These are phyloP conservation scores for Drepana arcuata DNA, from an alignment of 1,140 invertebrate genomes.

Conservation along the genomic window DNA sequence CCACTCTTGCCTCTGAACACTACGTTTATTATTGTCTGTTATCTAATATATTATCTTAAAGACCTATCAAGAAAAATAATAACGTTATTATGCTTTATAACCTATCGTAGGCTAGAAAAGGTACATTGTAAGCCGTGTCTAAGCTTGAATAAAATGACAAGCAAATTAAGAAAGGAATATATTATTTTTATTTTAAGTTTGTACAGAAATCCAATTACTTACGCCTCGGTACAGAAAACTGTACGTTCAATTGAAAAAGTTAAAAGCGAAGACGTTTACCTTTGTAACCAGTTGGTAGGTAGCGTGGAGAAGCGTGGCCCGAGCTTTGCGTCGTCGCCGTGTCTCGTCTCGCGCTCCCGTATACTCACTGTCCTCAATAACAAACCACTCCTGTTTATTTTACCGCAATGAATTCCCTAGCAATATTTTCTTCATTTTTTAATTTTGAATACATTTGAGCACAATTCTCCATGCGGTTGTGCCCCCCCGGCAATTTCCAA, in stretches of 20 bases:
- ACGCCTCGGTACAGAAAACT: background rate
- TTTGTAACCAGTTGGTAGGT: constrained; percentile 1
- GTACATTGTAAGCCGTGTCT: too few species aligned
- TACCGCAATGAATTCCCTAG: constrained; percentile 65
- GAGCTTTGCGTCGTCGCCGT: background rate
- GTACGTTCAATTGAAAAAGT: background rate
- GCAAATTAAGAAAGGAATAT: too few species aligned
- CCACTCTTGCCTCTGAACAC: too few species aligned
- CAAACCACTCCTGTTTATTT: constrained; percentile 64
- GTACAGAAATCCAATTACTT: too few species aligned
- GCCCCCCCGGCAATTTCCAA: constrained; percentile 69
- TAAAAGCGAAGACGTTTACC: background rate
- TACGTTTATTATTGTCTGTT: too few species aligned
- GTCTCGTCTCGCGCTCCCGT: background rate
- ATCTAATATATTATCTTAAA: too few species aligned
- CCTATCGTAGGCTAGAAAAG: too few species aligned
- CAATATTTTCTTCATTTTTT: constrained; percentile 66
- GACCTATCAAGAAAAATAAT: too few species aligned
- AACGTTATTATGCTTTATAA: too few species aligned
- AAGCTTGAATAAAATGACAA: too few species aligned
- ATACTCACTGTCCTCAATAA: constrained; percentile 27
- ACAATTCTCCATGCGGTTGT: constrained; percentile 62
- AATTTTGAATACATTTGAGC: constrained; percentile 69
- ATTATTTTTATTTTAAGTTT: too few species aligned
- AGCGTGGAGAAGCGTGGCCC: background rate